Evolutionary conservation across 2,888 invertebrate species (phyloP), one percentile per base, ranked within the genome.

Genomic region (Drosophila anceps): DNA sequence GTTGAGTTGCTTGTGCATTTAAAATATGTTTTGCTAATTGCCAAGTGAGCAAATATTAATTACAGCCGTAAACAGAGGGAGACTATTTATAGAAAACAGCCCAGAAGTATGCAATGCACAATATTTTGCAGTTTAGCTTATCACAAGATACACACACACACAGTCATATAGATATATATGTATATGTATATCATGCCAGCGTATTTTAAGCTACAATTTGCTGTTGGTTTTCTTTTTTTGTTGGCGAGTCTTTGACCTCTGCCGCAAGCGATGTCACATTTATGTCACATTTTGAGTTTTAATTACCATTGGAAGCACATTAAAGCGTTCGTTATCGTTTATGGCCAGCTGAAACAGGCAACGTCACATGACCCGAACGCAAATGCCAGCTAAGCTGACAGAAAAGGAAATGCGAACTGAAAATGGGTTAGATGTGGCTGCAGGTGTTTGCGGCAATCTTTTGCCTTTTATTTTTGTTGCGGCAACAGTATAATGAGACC

Each of bases 341-440:
- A 66, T 63, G 69, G 74, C 60, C 35, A 41, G 46, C 41, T 33
- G 10, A 54, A 58, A 48, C 50, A 39, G 59, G 20, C 64, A 62
- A 64, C 33, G 65, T 29, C 67, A 61, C 51, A n/a, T n/a, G 59
- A 67, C 33, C 35, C 53, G 37, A 37, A 27, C 37, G 58, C 35
- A 57, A 50, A 53, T 35, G 29, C 29, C 29, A 29, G 48, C 29
- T 48, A 48, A 50, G 18, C 48, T 12, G 61, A 33, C 57, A 24
- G 65, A 20, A 66, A 59, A 62, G 82, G 69, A 84, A 84, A 82
- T 72, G 69, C 69, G 67, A 60, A 55, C 51, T 55, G 73, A 75
- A 88, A 79, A 75, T 79, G 75, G 83, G 81, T 77, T 86, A 73
- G 62, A 50, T 71, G 68, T 66, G 69, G 69, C 87, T 84, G 73